Percentiles rank a stretch among this genome's conserved stretches.
These are phyloP conservation scores for Drosophila cyrtoloma DNA, from an alignment of 2,888 invertebrate species.

Conservation along the genomic window DNA sequence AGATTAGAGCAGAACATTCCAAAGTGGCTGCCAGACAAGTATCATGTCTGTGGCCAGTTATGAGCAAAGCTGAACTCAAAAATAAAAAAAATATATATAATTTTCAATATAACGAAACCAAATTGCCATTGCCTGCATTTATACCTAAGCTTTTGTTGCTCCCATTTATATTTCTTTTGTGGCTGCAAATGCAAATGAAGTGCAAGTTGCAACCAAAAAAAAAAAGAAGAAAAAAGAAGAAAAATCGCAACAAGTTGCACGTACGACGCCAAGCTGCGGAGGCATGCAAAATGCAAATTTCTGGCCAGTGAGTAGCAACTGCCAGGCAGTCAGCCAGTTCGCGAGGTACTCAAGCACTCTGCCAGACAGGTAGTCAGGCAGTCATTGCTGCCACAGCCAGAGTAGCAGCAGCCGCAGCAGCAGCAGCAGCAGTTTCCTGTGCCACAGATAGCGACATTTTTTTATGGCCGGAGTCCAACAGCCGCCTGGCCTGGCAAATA, in stretches of 20 bases:
- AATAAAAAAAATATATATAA: slow-evolving; percentile 8
- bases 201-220: slow-evolving; percentile 56
- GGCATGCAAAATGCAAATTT: slow-evolving; percentile 62
- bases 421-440: slow-evolving; percentile 61
- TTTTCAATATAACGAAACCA: slow-evolving; percentile 49
- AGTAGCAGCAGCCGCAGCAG: slow-evolving; percentile 31
- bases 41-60: slow-evolving; percentile 47
- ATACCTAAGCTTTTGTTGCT: slow-evolving; percentile 45
- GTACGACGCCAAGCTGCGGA: slow-evolving; percentile 49
- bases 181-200: slow-evolving; percentile 75
- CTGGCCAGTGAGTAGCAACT: slow-evolving; percentile 48
- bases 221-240: slow-evolving; percentile 22
- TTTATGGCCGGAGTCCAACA: slow-evolving; percentile 63
- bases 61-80: slow-evolving; percentile 37
- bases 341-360: slow-evolving; percentile 22
- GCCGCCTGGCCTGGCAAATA: slow-evolving; percentile 56
- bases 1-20: slow-evolving; percentile 40
- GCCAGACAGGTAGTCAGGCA: slow-evolving; percentile 32
- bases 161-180: slow-evolving; percentile 28
- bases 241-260: slow-evolving; percentile 73
- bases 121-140: slow-evolving; percentile 55
- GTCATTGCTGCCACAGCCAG: neutral
- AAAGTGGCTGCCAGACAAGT: slow-evolving; percentile 46
- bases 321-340: slow-evolving; percentile 38
- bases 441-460: slow-evolving; percentile 74